Conservation (phyloP, 2,797 vertebrate species). For the Cephalopachus bancanus region DNA sequence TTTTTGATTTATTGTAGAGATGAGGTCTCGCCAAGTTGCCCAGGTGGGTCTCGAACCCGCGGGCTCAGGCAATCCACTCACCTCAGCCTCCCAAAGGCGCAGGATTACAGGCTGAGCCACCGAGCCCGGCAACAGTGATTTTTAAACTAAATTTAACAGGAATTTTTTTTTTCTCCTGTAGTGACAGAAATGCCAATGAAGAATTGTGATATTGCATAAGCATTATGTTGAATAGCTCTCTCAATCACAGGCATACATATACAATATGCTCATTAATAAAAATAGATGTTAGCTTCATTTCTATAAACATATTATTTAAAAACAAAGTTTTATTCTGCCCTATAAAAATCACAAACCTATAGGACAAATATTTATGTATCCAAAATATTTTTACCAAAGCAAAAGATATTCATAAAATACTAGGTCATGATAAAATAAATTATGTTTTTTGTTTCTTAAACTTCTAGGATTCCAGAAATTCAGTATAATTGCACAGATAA, state of each 20-base stretch:
- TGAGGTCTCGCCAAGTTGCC: too few relatives aligned
- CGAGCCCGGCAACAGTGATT: too few relatives aligned
- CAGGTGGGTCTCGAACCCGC: too few relatives aligned
- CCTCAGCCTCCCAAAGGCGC: too few relatives aligned
- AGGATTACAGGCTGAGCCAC: too few relatives aligned
- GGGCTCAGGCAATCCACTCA: too few relatives aligned
- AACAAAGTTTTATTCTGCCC: not conserved
- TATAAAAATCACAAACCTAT: not conserved
- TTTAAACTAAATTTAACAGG: not conserved
- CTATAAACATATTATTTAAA: conserved; percentile 21
- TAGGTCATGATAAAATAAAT: not conserved
- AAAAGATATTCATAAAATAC: conserved; percentile 54
- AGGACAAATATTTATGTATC: not conserved
- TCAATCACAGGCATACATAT: not conserved
- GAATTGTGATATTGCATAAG: not conserved
- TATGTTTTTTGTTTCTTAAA: not conserved
- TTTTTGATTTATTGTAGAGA: too few relatives aligned
- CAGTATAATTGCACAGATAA: conserved; percentile 25
- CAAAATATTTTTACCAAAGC: conserved; percentile 46
- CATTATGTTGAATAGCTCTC: not conserved
- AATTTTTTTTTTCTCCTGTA: not conserved
- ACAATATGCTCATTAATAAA: not conserved
- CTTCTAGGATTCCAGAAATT: not conserved
- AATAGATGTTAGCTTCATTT: conserved; percentile 1
- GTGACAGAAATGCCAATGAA: not conserved